Percentiles rank a stretch among this genome's conserved stretches.
These are phyloP conservation scores for Yponomeuta evonymella DNA, from an alignment of 2,888 invertebrate genomes.

Conservation along the genomic window DNA sequence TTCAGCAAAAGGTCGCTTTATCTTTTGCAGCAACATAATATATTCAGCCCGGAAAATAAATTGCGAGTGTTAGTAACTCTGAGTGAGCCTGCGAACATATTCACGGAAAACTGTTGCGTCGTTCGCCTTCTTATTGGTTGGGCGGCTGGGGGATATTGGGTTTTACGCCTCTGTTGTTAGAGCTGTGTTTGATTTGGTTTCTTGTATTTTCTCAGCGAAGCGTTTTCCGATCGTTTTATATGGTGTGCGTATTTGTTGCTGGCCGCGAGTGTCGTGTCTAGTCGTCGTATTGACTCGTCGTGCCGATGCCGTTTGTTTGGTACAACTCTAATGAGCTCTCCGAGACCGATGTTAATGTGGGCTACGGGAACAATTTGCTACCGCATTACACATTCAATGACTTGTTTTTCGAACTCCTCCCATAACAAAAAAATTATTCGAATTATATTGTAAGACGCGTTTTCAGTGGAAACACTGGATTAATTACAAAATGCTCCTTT, in stretches of 20 bases:
- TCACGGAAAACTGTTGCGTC: constrained; percentile 71
- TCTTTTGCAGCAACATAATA: constrained; percentile 54
- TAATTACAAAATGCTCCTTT: not conserved
- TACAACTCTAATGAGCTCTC: constrained; percentile 36
- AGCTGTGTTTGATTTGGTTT: constrained; percentile 7
- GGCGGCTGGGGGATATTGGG: constrained; percentile 44
- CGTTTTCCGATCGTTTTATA: constrained; percentile 56
- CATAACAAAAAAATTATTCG: constrained; percentile 4
- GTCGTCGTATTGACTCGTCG: constrained; percentile 46
- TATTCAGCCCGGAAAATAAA: constrained; percentile 76
- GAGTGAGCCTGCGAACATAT: constrained; percentile 74
- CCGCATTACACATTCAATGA: constrained; percentile 16
- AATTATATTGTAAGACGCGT: not conserved
- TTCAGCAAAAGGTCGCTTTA: constrained; percentile 48
- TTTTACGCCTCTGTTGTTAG: constrained; percentile 30
- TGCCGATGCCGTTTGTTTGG: constrained; percentile 42
- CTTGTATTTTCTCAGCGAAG: constrained; percentile 39
- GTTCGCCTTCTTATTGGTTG: constrained; percentile 62
- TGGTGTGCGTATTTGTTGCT: constrained; percentile 55
- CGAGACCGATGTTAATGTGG: constrained; percentile 17
- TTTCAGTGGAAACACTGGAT: not conserved
- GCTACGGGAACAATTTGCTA: constrained; percentile 21
- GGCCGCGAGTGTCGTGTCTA: constrained; percentile 39
- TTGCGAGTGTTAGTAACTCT: constrained; percentile 74
- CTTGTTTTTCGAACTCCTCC: constrained; percentile 6